Evolutionary conservation across 2,113 vertebrate genomes (phyloP).

Genomic region (Dunckerocampus dactyliophorus): DNA sequence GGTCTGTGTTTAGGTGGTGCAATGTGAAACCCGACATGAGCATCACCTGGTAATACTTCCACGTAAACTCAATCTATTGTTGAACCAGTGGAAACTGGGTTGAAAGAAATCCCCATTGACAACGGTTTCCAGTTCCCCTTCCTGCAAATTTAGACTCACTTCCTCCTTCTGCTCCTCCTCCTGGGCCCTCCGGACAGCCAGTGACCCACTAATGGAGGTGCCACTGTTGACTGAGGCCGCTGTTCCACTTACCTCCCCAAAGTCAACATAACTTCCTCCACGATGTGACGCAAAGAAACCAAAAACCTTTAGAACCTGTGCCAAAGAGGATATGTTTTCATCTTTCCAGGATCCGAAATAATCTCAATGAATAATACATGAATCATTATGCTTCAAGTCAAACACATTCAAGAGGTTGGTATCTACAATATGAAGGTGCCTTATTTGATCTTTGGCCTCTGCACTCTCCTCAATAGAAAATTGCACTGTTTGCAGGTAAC

Average conservation of each 20-base stretch:
- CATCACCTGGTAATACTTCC: too few relatives aligned
- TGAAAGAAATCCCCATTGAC: slow-evolving; percentile 56
- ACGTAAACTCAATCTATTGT: slow-evolving; percentile 24
- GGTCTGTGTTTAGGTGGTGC: too few relatives aligned
- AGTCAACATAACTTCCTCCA: slow-evolving; percentile 23
- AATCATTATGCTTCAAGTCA: too few relatives aligned
- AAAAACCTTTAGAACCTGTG: neutral
- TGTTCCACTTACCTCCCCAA: slow-evolving; percentile 8
- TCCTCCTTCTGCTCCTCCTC: slow-evolving; percentile 28
- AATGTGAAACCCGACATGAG: neutral
- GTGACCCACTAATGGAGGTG: neutral
- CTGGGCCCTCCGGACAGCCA: neutral
- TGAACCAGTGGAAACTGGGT: slow-evolving; percentile 39
- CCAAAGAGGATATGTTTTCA: too few relatives aligned
- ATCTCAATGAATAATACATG: too few relatives aligned
- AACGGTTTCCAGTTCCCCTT: slow-evolving; percentile 54
- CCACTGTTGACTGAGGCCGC: slow-evolving; percentile 13
- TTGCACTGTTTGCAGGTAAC: too few relatives aligned
- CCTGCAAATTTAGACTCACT: slow-evolving; percentile 32
- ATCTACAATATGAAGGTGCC: too few relatives aligned
- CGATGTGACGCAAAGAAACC: slow-evolving; percentile 30
- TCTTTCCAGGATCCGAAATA: too few relatives aligned
- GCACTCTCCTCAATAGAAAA: too few relatives aligned
- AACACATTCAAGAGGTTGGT: too few relatives aligned
- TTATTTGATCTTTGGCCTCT: neutral